Evolutionary conservation across 2,797 vertebrate species (phyloP).

Genomic region (Nothura maculosa): DNA sequence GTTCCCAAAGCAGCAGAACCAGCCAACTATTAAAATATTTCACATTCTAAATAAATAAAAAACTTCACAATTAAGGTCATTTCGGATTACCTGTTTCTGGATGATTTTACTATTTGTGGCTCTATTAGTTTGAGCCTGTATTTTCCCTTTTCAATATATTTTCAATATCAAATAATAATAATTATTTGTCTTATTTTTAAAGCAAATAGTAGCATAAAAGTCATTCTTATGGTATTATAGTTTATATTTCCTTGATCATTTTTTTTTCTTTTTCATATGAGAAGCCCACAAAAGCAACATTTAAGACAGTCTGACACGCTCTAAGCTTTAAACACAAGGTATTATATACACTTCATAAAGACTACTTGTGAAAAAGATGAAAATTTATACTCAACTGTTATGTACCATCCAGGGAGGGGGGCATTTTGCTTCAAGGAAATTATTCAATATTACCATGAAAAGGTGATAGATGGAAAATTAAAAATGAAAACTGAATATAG

Average conservation of each 20-base stretch:
- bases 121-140: not conserved
- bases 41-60: not conserved
- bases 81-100: constrained; percentile 11
- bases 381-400: not conserved
- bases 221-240: not conserved
- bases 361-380: not conserved
- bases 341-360: not conserved
- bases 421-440: not conserved
- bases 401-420: not conserved
- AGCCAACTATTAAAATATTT: not conserved
- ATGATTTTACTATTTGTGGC: constrained; percentile 6
- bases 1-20: not conserved
- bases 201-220: not conserved
- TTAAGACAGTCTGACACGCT: not conserved
- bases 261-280: not conserved
- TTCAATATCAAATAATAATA: not conserved
- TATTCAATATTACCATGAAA: constrained; percentile 46
- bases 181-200: not conserved
- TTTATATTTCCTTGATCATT: not conserved
- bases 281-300: not conserved
- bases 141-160: constrained; percentile 1
- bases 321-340: not conserved
- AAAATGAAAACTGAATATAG: constrained; percentile 61
- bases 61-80: not conserved
- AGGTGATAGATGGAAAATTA: constrained; percentile 55